phyloP scores from a whole-genome alignment of 2,113 vertebrate genomes.

The Penelope pileata region DNA sequence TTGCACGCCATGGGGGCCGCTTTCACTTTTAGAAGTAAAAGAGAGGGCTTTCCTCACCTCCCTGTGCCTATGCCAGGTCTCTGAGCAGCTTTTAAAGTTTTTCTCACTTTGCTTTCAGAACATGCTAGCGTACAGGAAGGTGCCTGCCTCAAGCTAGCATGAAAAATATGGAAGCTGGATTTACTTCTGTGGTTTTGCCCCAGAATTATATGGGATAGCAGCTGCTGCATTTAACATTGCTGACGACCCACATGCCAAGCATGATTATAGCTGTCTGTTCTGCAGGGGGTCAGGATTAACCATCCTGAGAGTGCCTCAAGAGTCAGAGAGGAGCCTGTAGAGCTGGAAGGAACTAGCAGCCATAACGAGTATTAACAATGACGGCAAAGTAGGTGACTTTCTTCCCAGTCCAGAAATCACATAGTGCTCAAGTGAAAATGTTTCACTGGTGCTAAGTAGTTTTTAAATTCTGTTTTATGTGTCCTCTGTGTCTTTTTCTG shows the following conservation, averaged over 20 bases:
- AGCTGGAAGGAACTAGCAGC: not conserved
- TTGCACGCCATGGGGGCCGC: not conserved
- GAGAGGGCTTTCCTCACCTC: not conserved
- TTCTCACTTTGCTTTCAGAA: not conserved
- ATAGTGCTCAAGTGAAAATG: not conserved
- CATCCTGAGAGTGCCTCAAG: not conserved
- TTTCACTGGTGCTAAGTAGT: not conserved
- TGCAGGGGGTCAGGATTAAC: not conserved
- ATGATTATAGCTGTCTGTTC: not conserved
- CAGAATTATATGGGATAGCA: not conserved
- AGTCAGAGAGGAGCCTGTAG: not conserved
- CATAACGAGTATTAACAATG: not conserved
- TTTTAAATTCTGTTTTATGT: not conserved
- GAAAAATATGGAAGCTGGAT: not conserved
- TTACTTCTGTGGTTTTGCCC: not conserved
- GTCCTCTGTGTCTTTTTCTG: slow-evolving; percentile 46
- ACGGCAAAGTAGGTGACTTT: not conserved
- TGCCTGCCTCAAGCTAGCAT: not conserved
- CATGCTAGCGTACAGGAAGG: not conserved
- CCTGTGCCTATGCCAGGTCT: not conserved
- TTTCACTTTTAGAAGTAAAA: not conserved
- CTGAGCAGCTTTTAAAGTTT: not conserved
- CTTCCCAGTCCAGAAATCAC: not conserved
- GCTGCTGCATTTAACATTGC: not conserved
- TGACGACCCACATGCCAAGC: not conserved